A percentile compares a stretch with the other conserved stretches of the same genome.
These are phyloP conservation scores for Cyprinodon diabolis DNA, from an alignment of 2,797 vertebrate species.

Conservation along the genomic window DNA sequence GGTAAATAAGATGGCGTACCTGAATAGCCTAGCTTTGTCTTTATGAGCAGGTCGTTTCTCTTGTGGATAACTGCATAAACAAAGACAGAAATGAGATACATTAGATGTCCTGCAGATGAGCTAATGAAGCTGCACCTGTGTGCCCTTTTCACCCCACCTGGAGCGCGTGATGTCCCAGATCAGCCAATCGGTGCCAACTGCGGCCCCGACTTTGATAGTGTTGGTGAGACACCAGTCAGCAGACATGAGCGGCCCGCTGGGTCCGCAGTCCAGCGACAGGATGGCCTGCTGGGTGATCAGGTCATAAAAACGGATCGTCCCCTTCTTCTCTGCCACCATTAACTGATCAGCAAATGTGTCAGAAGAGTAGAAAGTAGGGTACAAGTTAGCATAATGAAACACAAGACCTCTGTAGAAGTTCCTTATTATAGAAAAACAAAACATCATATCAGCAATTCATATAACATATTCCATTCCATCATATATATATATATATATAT, in stretches of 20 bases:
- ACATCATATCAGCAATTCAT: background rate
- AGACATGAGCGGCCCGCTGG: constrained; percentile 91
- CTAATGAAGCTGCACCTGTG: background rate
- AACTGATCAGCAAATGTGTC: constrained; percentile 75
- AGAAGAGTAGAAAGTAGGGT: background rate
- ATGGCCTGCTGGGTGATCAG: constrained; percentile 92
- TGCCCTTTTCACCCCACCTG: constrained; percentile 80
- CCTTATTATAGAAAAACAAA: background rate
- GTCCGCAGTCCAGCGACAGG: constrained; percentile 92
- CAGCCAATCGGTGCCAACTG: constrained; percentile 93
- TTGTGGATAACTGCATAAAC: constrained; percentile 88
- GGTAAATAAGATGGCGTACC: constrained; percentile 71
- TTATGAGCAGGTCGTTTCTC: constrained; percentile 92
- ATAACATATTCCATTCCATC: background rate
- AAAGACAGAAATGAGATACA: constrained; percentile 17
- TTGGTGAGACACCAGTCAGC: constrained; percentile 97
- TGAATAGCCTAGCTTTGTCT: constrained; percentile 90
- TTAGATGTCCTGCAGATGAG: constrained; percentile 9
- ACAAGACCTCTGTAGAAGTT: background rate
- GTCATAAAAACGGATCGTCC: constrained; percentile 94
- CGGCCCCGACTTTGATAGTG: constrained; percentile 93
- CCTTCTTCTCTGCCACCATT: constrained; percentile 97
- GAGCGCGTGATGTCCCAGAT: constrained; percentile 96
- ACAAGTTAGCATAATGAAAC: background rate
- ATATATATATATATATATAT: background rate